Conservation (phyloP, 2,888 invertebrate genomes). For the Trissolcus japonicus region DNA sequence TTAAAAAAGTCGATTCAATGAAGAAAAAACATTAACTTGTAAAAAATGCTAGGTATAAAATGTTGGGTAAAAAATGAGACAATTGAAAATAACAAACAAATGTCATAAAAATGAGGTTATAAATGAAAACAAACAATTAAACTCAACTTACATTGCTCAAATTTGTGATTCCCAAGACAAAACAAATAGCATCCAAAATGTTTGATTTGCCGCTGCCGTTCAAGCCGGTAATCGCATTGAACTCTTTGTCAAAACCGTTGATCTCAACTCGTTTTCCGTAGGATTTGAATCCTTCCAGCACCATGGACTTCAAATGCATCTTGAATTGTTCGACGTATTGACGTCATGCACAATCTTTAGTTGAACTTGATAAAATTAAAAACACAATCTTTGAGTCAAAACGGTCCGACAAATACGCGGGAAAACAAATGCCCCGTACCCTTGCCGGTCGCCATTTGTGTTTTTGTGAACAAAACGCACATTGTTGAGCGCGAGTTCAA, state of each 20-base stretch:
- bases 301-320: slow-evolving; percentile 95
- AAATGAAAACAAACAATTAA: not conserved
- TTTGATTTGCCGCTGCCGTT: slow-evolving; percentile 99
- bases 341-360: not conserved
- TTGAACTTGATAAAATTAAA: not conserved
- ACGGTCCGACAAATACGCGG: slow-evolving; percentile 16
- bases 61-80: too few relatives aligned
- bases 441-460: not conserved
- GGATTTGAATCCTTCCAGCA: slow-evolving; percentile 98
- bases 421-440: slow-evolving; percentile 14
- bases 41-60: too few relatives aligned
- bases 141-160: slow-evolving; percentile 86
- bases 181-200: slow-evolving; percentile 97
- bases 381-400: not conserved
- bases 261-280: slow-evolving; percentile 96
- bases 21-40: not conserved
- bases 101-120: slow-evolving; percentile 19
- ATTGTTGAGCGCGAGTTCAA: too few relatives aligned
- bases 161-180: slow-evolving; percentile 96
- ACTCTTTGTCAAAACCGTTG: slow-evolving; percentile 93
- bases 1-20: not conserved
- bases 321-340: slow-evolving; percentile 15
- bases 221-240: slow-evolving; percentile 98
- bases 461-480: too few relatives aligned
- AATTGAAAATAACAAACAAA: too few relatives aligned